Evolutionary conservation across 30 jellyfish, hydroid and myxozoan species (phyloP).

Genomic region (Turritopsis rubra): DNA sequence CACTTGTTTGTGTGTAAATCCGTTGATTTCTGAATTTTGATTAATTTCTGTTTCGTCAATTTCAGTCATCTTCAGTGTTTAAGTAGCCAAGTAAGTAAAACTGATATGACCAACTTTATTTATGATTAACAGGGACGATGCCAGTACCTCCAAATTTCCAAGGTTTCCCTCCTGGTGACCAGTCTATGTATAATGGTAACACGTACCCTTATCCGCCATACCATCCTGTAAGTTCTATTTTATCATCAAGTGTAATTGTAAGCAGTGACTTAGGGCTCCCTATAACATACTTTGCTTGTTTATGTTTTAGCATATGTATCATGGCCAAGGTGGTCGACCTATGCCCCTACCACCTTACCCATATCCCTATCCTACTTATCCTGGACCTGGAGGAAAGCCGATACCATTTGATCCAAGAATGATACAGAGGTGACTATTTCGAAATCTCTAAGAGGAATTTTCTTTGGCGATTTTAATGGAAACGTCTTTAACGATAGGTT

Average conservation of each 20-base stretch:
- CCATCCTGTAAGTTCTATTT: not conserved
- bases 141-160: conserved; percentile 11
- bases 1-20: too few relatives aligned
- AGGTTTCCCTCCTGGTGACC: not conserved
- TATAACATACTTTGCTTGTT: not conserved
- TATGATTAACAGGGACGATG: not conserved
- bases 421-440: not conserved
- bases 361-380: conserved; percentile 54
- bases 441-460: too few relatives aligned
- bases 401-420: conserved; percentile 11
- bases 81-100: too few relatives aligned
- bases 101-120: too few relatives aligned
- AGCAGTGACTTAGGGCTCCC: too few relatives aligned
- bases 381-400: conserved; percentile 28
- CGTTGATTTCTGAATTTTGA: too few relatives aligned
- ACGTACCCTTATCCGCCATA: not conserved
- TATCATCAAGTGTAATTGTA: too few relatives aligned
- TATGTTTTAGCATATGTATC: conserved; percentile 9
- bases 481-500: too few relatives aligned
- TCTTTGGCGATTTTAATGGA: too few relatives aligned
- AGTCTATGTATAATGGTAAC: not conserved
- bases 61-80: too few relatives aligned
- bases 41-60: too few relatives aligned
- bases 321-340: conserved; percentile 11
- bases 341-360: conserved; percentile 49